Evolutionary conservation across 2,113 vertebrate genomes (phyloP), one percentile per base, ranked within the genome.

Genomic region (Gasterosteus aculeatus): DNA sequence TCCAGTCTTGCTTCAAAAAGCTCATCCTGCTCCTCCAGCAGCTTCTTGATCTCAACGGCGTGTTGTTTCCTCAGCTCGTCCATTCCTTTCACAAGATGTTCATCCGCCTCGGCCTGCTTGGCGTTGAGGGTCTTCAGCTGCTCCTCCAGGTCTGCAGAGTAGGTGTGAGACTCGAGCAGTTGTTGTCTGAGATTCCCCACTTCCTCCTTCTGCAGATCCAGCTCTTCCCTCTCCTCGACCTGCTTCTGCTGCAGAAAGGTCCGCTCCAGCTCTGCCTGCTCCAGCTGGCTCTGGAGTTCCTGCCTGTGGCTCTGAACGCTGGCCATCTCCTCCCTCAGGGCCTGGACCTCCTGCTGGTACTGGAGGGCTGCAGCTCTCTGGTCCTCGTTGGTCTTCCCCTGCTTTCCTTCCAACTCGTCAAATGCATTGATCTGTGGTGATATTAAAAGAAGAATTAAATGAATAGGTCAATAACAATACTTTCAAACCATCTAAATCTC

Each of bases 201-300:
- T 54, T 93, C 89, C 64, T 92, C 85, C 58, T 91, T 87, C 1
- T 89, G 89, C 53, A 83, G 67, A 1, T 77, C 69, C 0, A 92
- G 79, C 16, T 81, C 82, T 58, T 78, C 88, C 51, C 81, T 93
- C 78, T 96, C 95, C 0, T 90, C 77, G 0, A 51, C 87, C 9
- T 91, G 81, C 61, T 87, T 77, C 68, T 85, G 59, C 73, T 83
- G 65, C 0, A 94, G 81, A 44, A 51, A 1, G 0, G 81, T 83
- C 9, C 82, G 92, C 53, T 93, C 88, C 7, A 93, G 91, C 72
- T 93, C 81, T 14, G 93, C 90, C 0, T 18, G 85, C 0, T 80
- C 80, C 0, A 95, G 81, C 67, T 94, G 94, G 49, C 59, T 90
- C 87, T 94, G 94, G 49, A 98, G 95, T 38, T 93, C 93, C 11